Evolutionary conservation across 2,888 invertebrate genomes (phyloP).

Genomic region (Diloba caeruleocephala): DNA sequence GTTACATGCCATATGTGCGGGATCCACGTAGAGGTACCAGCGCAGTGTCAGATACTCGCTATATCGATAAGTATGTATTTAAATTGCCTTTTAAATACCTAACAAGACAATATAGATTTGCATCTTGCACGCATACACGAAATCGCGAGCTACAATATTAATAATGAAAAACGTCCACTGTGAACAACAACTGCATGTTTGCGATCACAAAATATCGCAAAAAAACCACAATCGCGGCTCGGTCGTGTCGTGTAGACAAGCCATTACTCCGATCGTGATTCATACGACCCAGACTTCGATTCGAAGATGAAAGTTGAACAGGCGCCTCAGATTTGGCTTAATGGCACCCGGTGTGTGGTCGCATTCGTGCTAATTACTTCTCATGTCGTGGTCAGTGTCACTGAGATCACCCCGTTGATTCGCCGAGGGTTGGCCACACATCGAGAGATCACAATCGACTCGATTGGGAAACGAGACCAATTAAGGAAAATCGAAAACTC

Average conservation of each 20-base stretch:
- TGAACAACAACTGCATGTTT: slow-evolving; percentile 1
- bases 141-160: slow-evolving; percentile 20
- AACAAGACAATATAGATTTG: slow-evolving; percentile 26
- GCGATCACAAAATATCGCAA: slow-evolving; percentile 15
- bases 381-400: slow-evolving; percentile 68
- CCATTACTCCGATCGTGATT: slow-evolving; percentile 64
- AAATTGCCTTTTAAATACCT: slow-evolving; percentile 15
- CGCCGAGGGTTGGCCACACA: slow-evolving; percentile 69
- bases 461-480: slow-evolving; percentile 77
- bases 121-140: slow-evolving; percentile 23
- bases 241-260: slow-evolving; percentile 43
- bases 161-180: slow-evolving; percentile 12
- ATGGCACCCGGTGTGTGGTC: slow-evolving; percentile 75
- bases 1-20: no score
- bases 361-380: slow-evolving; percentile 71
- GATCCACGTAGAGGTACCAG: no score
- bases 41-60: no score
- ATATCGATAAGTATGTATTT: background rate
- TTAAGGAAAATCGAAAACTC: slow-evolving; percentile 80
- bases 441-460: slow-evolving; percentile 70
- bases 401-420: slow-evolving; percentile 74
- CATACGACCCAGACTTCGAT: slow-evolving; percentile 69
- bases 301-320: slow-evolving; percentile 72
- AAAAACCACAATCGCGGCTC: slow-evolving; percentile 9
- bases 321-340: slow-evolving; percentile 62